Evolutionary conservation across 2,888 invertebrate species (phyloP).

Genomic region (Limulus polyphemus): DNA sequence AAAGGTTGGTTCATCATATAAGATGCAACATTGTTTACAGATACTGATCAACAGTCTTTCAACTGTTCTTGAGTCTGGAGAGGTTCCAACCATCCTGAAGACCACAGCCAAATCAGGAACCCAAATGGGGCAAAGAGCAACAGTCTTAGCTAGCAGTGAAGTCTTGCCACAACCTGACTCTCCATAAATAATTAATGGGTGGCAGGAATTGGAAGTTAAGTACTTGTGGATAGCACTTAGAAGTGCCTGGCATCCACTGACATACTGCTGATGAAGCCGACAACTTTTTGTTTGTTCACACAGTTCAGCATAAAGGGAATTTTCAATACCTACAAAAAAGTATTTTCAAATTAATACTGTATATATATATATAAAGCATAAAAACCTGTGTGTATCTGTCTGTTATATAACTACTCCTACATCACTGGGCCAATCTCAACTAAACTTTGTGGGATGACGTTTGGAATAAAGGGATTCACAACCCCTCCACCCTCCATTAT

Average conservation of each 20-base stretch:
- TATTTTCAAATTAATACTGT: not conserved
- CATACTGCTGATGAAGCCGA: conserved; percentile 6
- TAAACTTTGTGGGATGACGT: no score
- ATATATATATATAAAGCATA: no score
- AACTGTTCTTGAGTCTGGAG: conserved; percentile 51
- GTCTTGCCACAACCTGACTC: conserved; percentile 71
- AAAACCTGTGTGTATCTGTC: no score
- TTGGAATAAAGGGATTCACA: no score
- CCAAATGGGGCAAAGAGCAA: conserved; percentile 51
- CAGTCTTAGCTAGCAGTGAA: conserved; percentile 59
- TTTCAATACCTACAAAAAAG: conserved; percentile 6
- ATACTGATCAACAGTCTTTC: conserved; percentile 41
- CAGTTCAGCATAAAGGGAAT: conserved; percentile 8
- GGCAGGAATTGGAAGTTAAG: conserved; percentile 4
- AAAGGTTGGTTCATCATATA: conserved; percentile 47
- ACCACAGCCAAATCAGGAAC: conserved; percentile 39
- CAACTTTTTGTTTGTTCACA: conserved; percentile 9
- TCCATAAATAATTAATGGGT: conserved; percentile 59
- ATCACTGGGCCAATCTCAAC: no score
- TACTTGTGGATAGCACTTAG: conserved; percentile 8
- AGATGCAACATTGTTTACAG: conserved; percentile 48
- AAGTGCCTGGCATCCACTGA: conserved; percentile 7
- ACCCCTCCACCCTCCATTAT: no score
- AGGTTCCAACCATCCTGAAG: conserved; percentile 36
- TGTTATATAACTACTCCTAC: no score